Conservation (phyloP, 2,888 invertebrate genomes). For the Brachycybe producta region DNA sequence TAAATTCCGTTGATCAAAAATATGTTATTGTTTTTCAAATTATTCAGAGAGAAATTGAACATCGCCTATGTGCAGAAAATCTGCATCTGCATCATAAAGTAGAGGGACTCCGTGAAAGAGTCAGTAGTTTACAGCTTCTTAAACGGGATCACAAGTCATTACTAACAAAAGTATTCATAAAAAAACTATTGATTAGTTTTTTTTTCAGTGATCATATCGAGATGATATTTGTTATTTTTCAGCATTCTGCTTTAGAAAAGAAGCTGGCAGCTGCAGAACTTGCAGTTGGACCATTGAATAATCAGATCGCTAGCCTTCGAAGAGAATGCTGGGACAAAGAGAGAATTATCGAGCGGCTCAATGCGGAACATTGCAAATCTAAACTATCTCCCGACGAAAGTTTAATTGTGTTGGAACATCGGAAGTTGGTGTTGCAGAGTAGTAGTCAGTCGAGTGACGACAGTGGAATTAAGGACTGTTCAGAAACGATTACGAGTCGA, state of each 20-base stretch:
- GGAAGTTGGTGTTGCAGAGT: background rate
- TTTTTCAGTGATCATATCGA: no score
- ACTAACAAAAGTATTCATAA: conserved; percentile 10
- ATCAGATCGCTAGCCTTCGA: conserved; percentile 10
- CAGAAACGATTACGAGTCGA: background rate
- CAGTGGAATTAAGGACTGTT: conserved; percentile 3
- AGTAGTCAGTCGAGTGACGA: conserved; percentile 7
- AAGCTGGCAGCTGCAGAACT: conserved; percentile 7
- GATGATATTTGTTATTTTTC: background rate
- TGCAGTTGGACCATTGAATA: conserved; percentile 12
- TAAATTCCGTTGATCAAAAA: no score
- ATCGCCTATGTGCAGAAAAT: conserved; percentile 17
- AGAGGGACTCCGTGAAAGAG: conserved; percentile 17
- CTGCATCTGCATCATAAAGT: conserved; percentile 19
- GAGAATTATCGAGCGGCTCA: conserved; percentile 12
- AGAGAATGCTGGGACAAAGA: conserved; percentile 16
- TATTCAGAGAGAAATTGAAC: conserved; percentile 16
- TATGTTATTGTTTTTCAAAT: no score
- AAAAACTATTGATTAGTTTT: no score
- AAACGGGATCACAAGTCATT: conserved; percentile 17
- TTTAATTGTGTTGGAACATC: background rate
- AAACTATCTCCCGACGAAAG: no score
- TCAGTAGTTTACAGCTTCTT: conserved; percentile 16
- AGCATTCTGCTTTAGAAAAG: conserved; percentile 15
- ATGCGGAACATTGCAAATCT: no score